Evolutionary conservation across 2,888 invertebrate genomes (phyloP).

Genomic region (Oxyscelio sp.): DNA sequence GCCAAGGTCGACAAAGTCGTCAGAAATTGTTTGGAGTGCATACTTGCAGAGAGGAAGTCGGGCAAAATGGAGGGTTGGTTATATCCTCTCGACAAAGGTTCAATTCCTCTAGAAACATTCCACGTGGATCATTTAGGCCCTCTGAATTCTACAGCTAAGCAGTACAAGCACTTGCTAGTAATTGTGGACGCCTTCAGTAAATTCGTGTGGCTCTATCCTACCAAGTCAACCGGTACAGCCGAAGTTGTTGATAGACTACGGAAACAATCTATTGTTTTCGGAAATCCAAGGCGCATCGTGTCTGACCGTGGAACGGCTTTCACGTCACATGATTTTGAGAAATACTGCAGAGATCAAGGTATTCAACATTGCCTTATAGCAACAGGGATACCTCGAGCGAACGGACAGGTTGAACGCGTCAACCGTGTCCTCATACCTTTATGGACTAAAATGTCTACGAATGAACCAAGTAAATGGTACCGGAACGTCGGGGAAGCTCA

Average conservation of each 20-base stretch:
- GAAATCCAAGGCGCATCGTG: conserved; percentile 84
- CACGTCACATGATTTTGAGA: conserved; percentile 80
- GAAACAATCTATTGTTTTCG: conserved; percentile 82
- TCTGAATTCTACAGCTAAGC: conserved; percentile 77
- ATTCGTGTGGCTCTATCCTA: conserved; percentile 82
- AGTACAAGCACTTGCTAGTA: conserved; percentile 55
- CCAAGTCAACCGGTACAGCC: conserved; percentile 67
- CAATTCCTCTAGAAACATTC: conserved; percentile 80
- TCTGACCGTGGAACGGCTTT: conserved; percentile 79
- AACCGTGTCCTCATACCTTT: neutral
- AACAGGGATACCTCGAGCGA: conserved; percentile 82
- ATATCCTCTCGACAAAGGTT: conserved; percentile 81
- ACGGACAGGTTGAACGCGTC: conserved; percentile 71
- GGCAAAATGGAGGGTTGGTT: conserved; percentile 79
- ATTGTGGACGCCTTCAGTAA: conserved; percentile 53
- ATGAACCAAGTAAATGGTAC: no score
- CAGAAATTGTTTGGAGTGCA: conserved; percentile 72
- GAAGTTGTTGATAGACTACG: conserved; percentile 82
- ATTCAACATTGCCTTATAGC: conserved; percentile 81
- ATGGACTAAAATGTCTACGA: no score
- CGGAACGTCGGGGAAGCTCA: no score
- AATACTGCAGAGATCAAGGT: conserved; percentile 82
- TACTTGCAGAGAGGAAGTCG: conserved; percentile 52
- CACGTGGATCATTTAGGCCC: conserved; percentile 85
- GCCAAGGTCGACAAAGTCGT: conserved; percentile 69